Conservation (phyloP, 2,888 invertebrate genomes). For the Reticulitermes lucifugus region DNA sequence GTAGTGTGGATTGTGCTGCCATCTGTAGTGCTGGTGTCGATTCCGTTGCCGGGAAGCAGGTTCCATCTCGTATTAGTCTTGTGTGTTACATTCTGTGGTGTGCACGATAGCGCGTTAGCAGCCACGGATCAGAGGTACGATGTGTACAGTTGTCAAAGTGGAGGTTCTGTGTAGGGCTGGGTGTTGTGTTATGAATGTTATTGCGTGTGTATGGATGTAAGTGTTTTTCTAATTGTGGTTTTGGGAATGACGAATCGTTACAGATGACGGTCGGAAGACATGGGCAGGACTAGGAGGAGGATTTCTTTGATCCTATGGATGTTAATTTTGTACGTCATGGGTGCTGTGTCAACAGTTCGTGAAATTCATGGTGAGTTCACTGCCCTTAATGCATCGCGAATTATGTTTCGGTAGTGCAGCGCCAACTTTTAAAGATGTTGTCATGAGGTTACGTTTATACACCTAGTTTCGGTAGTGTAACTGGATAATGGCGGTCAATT, state of each 20-base stretch:
- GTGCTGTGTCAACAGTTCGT: conserved; percentile 26
- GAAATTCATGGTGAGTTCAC: conserved; percentile 40
- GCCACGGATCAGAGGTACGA: too few relatives aligned
- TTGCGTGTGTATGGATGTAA: not conserved
- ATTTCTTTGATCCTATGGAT: conserved; percentile 17
- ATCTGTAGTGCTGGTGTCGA: not conserved
- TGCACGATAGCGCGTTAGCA: too few relatives aligned
- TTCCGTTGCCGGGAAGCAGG: not conserved
- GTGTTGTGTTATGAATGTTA: not conserved
- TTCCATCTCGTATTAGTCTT: not conserved
- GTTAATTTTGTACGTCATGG: conserved; percentile 38
- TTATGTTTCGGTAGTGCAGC: not conserved
- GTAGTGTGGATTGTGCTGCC: not conserved
- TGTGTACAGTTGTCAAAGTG: conserved; percentile 22
- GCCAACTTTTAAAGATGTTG: not conserved
- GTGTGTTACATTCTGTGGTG: too few relatives aligned
- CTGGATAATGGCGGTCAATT: too few relatives aligned
- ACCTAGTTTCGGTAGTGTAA: too few relatives aligned
- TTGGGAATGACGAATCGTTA: not conserved
- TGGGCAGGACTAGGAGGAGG: conserved; percentile 42
- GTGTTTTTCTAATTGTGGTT: not conserved
- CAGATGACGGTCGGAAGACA: conserved; percentile 39
- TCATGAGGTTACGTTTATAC: not conserved
- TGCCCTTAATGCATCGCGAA: not conserved
- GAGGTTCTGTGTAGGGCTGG: not conserved